Percentiles rank a stretch among this genome's conserved stretches.
These are phyloP conservation scores for Ceratitis capitata DNA, from an alignment of 1,140 invertebrate genomes.

Conservation along the genomic window DNA sequence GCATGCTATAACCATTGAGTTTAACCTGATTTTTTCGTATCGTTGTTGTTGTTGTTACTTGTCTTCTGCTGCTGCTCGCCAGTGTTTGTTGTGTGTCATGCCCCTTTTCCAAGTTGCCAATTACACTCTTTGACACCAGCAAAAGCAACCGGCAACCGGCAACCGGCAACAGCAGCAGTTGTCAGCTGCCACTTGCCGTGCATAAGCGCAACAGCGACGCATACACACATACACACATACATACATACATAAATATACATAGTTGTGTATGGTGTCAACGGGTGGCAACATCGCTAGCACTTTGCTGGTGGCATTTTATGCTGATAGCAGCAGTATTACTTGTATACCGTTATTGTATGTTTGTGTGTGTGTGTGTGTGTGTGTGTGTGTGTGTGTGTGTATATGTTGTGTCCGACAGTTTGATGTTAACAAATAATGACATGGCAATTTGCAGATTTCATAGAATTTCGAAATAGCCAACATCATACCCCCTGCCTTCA, in stretches of 20 bases:
- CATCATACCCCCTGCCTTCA: too few species aligned
- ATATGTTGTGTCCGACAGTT: slow-evolving; percentile 46
- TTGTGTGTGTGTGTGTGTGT: too few species aligned
- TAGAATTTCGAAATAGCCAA: slow-evolving; percentile 52
- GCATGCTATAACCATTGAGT: neutral
- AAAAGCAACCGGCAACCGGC: neutral
- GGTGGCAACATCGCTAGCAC: slow-evolving; percentile 41
- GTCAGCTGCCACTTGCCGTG: slow-evolving; percentile 26
- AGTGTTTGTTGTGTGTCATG: slow-evolving; percentile 10
- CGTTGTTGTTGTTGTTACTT: neutral
- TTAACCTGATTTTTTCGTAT: neutral
- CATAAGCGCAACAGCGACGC: neutral
- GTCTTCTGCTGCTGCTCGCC: too few species aligned
- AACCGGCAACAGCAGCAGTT: too few species aligned
- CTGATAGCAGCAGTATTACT: neutral
- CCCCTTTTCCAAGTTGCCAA: slow-evolving; percentile 50
- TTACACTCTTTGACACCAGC: slow-evolving; percentile 60
- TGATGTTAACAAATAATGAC: slow-evolving; percentile 65
- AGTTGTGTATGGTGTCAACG: slow-evolving; percentile 35
- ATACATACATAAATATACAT: neutral
- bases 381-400: too few species aligned
- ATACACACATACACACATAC: neutral
- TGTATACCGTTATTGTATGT: neutral
- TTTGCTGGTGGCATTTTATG: slow-evolving; percentile 44
- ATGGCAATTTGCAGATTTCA: slow-evolving; percentile 65